Evolutionary conservation across 2,797 vertebrate species (phyloP).

Genomic region (Chaenodraco wilsoni): DNA sequence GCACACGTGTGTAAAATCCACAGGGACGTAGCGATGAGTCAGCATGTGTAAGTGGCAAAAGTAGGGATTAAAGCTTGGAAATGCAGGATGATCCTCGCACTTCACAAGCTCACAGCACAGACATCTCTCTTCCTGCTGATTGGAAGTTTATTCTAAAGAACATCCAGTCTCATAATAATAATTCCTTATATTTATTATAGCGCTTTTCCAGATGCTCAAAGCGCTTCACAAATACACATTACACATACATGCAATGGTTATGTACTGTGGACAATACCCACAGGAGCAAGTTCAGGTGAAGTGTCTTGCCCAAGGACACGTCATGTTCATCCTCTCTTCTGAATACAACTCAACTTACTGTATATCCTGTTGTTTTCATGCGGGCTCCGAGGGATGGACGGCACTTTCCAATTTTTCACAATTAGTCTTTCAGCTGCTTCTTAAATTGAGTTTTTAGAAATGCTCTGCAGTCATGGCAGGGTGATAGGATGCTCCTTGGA

Average conservation of each 20-base stretch:
- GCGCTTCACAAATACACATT: too few relatives aligned
- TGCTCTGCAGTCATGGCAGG: constrained; percentile 35
- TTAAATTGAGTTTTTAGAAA: constrained; percentile 71
- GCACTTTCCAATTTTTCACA: constrained; percentile 26
- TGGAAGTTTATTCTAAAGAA: constrained; percentile 11
- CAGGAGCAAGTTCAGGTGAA: too few relatives aligned
- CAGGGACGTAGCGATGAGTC: constrained; percentile 22
- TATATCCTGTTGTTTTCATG: constrained; percentile 19
- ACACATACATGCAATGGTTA: too few relatives aligned
- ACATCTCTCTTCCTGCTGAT: constrained; percentile 4
- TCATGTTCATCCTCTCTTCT: constrained; percentile 31
- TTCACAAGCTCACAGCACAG: background rate
- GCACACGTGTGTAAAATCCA: background rate
- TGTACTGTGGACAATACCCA: too few relatives aligned
- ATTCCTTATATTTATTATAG: too few relatives aligned
- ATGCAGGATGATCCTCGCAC: constrained; percentile 33
- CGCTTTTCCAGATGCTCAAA: too few relatives aligned
- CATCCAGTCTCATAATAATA: constrained; percentile 17
- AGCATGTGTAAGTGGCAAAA: background rate
- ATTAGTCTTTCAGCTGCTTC: constrained; percentile 49
- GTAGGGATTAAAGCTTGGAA: constrained; percentile 12
- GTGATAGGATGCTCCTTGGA: constrained; percentile 52
- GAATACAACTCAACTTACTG: constrained; percentile 29
- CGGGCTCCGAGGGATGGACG: constrained; percentile 33
- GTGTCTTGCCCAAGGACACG: too few relatives aligned